Percentiles rank a stretch among this genome's conserved stretches.
Evolutionary conservation across 2,797 vertebrate genomes (phyloP).

Genomic region (Paratrypauchen microcephalus): DNA sequence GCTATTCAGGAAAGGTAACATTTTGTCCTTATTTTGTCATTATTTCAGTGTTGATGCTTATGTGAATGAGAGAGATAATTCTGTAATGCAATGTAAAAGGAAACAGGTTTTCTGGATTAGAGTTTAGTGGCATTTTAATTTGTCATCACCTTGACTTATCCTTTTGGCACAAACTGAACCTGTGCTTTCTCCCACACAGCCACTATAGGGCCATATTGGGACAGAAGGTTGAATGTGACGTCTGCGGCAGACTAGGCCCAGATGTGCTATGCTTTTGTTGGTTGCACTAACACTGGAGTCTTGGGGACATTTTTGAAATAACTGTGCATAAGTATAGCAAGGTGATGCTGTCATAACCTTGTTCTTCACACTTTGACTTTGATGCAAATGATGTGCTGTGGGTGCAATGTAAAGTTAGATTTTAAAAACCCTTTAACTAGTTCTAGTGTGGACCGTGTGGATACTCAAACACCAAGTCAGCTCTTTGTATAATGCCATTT

Average conservation of each 20-base stretch:
- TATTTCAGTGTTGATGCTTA: too few relatives aligned
- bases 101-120: too few relatives aligned
- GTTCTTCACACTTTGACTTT: neutral
- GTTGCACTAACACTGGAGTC: constrained; percentile 4
- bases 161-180: neutral
- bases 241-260: constrained; percentile 3
- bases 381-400: neutral
- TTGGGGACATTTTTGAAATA: constrained; percentile 1
- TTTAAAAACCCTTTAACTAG: neutral
- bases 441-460: neutral
- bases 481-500: too few relatives aligned
- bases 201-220: constrained; percentile 14
- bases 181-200: neutral
- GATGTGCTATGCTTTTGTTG: constrained; percentile 8
- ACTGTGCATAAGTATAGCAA: neutral
- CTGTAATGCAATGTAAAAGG: too few relatives aligned
- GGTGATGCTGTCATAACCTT: neutral
- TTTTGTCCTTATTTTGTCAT: too few relatives aligned
- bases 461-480: neutral
- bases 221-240: constrained; percentile 8
- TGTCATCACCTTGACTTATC: neutral
- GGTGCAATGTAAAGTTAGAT: neutral
- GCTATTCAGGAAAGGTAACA: too few relatives aligned
- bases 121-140: neutral
- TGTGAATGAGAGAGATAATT: too few relatives aligned